These are phyloP conservation scores for Sorex maritimensis DNA, from an alignment of 2,797 vertebrate species.

Conservation along the genomic window DNA sequence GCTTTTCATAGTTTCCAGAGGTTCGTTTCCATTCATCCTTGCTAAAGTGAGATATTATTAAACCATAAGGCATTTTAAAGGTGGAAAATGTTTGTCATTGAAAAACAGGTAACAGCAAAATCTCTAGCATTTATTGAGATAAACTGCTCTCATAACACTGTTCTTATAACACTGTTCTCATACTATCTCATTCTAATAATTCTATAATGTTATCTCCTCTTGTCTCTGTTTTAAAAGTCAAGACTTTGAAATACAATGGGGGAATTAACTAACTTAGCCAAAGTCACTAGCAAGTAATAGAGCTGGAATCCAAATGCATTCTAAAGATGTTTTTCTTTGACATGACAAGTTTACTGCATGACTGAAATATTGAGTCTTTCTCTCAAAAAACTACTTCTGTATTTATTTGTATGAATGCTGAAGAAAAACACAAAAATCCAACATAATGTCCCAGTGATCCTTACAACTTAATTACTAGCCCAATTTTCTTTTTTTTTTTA, in stretches of 20 bases:
- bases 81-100: not conserved
- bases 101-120: not conserved
- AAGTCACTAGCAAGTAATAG: not conserved
- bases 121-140: not conserved
- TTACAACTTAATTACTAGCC: too few species aligned
- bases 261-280: not conserved
- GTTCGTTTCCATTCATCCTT: not conserved
- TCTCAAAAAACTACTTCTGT: too few species aligned
- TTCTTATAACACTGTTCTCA: not conserved
- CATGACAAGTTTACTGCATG: not conserved
- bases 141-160: not conserved
- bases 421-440: too few species aligned
- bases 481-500: too few species aligned
- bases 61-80: not conserved
- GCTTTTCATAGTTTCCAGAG: not conserved
- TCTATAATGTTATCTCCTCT: not conserved
- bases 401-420: too few species aligned
- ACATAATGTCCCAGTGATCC: too few species aligned
- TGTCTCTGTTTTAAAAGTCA: not conserved
- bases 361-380: not conserved
- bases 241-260: not conserved
- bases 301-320: conserved; percentile 7
- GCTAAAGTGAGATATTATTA: not conserved
- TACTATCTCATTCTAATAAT: not conserved
- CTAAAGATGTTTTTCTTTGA: conserved; percentile 29